A percentile compares a stretch with the other conserved stretches of the same genome.
Conservation (phyloP, 2,797 vertebrate species). For the Channa striata region DNA sequence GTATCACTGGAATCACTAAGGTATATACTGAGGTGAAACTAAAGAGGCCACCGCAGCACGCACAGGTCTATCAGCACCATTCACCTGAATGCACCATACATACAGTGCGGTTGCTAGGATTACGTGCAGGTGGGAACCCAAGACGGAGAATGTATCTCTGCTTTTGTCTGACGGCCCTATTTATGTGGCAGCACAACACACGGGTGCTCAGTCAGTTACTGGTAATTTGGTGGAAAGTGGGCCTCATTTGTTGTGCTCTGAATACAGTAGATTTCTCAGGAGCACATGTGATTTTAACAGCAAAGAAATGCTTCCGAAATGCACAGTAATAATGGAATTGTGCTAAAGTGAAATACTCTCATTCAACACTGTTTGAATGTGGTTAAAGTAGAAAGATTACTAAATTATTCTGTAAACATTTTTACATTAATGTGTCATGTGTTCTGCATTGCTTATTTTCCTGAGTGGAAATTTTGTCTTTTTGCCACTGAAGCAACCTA, state of each 20-base stretch:
- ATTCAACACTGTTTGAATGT: neutral
- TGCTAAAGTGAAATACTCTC: neutral
- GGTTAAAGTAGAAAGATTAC: neutral
- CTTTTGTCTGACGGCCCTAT: neutral
- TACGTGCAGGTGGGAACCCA: neutral
- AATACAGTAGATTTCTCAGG: neutral
- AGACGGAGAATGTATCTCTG: neutral
- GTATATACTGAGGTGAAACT: neutral
- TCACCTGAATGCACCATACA: constrained; percentile 1
- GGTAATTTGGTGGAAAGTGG: neutral
- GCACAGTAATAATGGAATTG: neutral
- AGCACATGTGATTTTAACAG: neutral
- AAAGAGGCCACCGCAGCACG: constrained; percentile 16
- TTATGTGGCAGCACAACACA: neutral
- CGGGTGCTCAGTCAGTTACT: neutral
- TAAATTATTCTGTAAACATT: too few relatives aligned
- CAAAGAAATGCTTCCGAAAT: neutral
- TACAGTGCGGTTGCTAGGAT: constrained; percentile 9
- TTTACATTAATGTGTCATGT: too few relatives aligned
- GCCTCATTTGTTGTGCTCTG: too few relatives aligned
- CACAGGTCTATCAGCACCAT: constrained; percentile 12
- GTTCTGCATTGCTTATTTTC: too few relatives aligned
- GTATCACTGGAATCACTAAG: neutral
- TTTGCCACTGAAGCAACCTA: too few relatives aligned
- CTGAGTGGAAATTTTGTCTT: too few relatives aligned